Conservation (phyloP, 2,113 vertebrate genomes). For the Chitala chitala region DNA sequence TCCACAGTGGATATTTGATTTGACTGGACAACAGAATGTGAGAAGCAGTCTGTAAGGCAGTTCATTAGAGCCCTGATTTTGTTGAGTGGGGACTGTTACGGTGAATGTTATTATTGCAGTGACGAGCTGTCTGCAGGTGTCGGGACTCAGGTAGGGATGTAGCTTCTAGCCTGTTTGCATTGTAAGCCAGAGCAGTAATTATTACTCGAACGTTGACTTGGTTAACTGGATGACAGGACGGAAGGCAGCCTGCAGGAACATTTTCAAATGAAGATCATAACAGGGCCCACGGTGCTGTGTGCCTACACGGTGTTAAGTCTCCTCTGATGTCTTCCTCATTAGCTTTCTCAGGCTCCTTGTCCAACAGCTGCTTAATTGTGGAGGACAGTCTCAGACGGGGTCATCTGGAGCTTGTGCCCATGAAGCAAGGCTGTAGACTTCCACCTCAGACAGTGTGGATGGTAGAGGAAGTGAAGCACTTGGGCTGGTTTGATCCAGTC, state of each 20-base stretch:
- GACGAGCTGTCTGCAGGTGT: neutral
- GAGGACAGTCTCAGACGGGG: neutral
- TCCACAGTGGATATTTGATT: too few relatives aligned
- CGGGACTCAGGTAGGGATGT: too few relatives aligned
- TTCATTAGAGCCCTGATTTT: neutral
- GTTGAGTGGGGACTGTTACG: neutral
- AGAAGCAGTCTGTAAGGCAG: neutral
- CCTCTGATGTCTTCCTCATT: neutral
- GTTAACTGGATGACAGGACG: neutral
- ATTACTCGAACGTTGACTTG: neutral
- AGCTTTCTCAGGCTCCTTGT: neutral
- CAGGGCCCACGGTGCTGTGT: neutral
- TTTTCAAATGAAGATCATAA: neutral
- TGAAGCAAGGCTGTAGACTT: too few relatives aligned
- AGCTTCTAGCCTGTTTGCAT: neutral
- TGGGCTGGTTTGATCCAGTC: neutral
- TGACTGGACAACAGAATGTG: too few relatives aligned
- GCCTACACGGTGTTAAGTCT: neutral
- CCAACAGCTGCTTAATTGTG: neutral
- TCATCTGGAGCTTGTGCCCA: neutral
- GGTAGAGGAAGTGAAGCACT: too few relatives aligned
- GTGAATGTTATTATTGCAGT: neutral
- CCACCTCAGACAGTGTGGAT: too few relatives aligned
- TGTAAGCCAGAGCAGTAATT: neutral
- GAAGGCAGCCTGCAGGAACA: neutral